Evolutionary conservation across 2,113 vertebrate genomes (phyloP).

Genomic region (Ophiodon elongatus): DNA sequence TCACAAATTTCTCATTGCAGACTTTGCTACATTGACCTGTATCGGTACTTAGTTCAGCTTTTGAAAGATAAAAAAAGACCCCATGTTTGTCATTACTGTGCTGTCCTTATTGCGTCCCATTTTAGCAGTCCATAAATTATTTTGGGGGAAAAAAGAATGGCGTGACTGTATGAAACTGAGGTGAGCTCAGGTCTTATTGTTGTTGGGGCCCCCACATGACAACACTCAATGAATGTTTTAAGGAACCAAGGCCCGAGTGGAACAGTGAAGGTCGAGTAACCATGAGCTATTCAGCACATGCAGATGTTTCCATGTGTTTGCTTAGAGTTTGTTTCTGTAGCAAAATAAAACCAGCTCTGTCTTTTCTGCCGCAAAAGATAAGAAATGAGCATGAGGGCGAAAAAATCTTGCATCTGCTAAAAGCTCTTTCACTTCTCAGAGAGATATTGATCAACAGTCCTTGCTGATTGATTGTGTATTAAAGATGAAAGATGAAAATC

Average conservation of each 20-base stretch:
- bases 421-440: background rate
- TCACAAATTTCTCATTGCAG: background rate
- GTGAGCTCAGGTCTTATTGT: slow-evolving; percentile 18
- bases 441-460: background rate
- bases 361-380: background rate
- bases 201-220: background rate
- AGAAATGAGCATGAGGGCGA: background rate
- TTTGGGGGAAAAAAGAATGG: slow-evolving; percentile 23
- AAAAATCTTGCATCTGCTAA: background rate
- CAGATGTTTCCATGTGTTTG: background rate
- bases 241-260: background rate
- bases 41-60: background rate
- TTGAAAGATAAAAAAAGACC: background rate
- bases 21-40: background rate
- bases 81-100: background rate
- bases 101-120: background rate
- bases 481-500: background rate
- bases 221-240: slow-evolving; percentile 32
- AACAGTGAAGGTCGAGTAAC: background rate
- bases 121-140: slow-evolving; percentile 25
- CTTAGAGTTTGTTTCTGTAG: background rate
- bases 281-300: background rate
- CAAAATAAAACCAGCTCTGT: background rate
- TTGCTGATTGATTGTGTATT: background rate
- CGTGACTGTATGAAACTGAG: background rate